Base-by-base conservation (phyloP, 2,888 invertebrate genomes). In the Tinea pellionella region DNA sequence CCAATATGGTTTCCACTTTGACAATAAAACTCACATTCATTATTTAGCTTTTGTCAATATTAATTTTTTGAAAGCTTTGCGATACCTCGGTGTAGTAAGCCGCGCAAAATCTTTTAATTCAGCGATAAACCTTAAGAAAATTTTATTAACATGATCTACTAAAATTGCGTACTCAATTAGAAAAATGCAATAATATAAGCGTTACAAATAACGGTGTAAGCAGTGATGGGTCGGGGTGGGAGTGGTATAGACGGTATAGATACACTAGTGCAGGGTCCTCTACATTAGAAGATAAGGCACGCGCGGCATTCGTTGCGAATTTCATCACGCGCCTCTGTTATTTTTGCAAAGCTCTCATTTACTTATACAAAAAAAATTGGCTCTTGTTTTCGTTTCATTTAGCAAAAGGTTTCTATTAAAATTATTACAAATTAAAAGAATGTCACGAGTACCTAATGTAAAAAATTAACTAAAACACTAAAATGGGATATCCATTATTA, bases 261-360 rank as follows among this genome's bases (percentile, higher is more conserved):
- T 47, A 47, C 47, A 47, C 15, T 47, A 47, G 47, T 47, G n/a
- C 47, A 37, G 47, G 47, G 47, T 47, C 47, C 47, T 47, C 47
- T 2, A 47, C 47, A 47, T 47, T 47, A 53, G 63, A 68, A 77
- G 84, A 85, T 85, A 84, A 84, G 81, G 78, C 85, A 84, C 81
- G 82, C 80, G 76, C 74, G 72, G 68, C 71, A 72, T 69, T 70
- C 69, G 73, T 72, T 70, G 77, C 69, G 70, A 77, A 76, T 79
- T 78, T 77, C 73, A 75, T 75, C 75, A 75, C 71, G 69, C 68
- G 71, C 70, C 73, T 70, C 68, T 24, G 53, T 24, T 53, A 24
- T 53, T 53, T 53, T 53, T 47, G 47, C 18, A 53, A 53, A 53
- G 53, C 53, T 24, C 53, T 53, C 24, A 53, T 53, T 53, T 53